Evolutionary conservation across 2,113 vertebrate genomes (phyloP).

Genomic region (Gadus macrocephalus): DNA sequence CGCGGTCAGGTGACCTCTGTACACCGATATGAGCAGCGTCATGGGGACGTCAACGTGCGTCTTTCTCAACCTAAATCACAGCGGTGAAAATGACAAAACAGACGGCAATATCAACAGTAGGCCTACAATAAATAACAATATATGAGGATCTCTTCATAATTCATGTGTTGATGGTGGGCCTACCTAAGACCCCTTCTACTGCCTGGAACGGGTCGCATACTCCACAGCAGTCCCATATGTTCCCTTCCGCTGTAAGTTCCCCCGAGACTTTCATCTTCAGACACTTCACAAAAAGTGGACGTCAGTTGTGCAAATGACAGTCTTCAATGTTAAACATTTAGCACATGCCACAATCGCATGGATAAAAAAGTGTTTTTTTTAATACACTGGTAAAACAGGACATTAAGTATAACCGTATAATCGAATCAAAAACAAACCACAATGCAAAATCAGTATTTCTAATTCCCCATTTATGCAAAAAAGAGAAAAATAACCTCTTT

Average conservation of each 20-base stretch:
- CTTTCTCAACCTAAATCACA: conserved; percentile 64
- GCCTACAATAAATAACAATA: too few species aligned
- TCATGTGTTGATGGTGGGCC: not conserved
- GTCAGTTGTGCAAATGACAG: too few species aligned
- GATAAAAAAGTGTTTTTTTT: too few species aligned
- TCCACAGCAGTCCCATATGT: conserved; percentile 72
- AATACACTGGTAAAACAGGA: too few species aligned
- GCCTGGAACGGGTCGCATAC: conserved; percentile 63
- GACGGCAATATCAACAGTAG: not conserved
- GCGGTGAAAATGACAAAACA: not conserved
- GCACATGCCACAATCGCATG: too few species aligned
- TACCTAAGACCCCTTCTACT: conserved; percentile 65
- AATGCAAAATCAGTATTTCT: too few species aligned
- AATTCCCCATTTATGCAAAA: too few species aligned
- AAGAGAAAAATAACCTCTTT: too few species aligned
- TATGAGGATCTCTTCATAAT: too few species aligned
- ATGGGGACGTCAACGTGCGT: conserved; percentile 55
- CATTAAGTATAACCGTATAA: too few species aligned
- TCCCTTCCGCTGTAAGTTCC: conserved; percentile 69
- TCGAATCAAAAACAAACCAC: too few species aligned
- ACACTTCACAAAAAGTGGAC: conserved; percentile 38
- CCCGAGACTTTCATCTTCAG: conserved; percentile 58
- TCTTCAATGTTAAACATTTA: too few species aligned
- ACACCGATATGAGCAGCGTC: conserved; percentile 58
- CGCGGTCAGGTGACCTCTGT: conserved; percentile 45